Base-by-base conservation (phyloP, 2,113 vertebrate species). In the Paralichthys olivaceus region DNA sequence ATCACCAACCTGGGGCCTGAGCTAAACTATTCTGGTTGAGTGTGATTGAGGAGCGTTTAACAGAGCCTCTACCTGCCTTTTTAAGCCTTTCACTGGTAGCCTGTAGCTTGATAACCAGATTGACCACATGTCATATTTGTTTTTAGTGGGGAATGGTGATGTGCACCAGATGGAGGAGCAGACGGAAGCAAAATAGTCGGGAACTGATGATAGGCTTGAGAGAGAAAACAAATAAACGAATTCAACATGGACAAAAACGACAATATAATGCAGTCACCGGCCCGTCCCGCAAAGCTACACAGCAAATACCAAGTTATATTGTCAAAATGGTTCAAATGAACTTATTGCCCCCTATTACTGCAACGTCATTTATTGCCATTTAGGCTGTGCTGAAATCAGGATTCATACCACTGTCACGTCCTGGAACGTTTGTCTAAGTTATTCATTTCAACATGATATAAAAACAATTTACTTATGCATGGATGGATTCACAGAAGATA, bases 391-490 rank as follows among this genome's bases (percentile, higher is more conserved):
- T 60, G 58, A 79, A 63, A 64, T 49, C 56, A 57, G 59, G 26
- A 65, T 55, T 67, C 64, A 64, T 77, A 61, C 61, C 76, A 68
- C 61, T 82, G 77, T 72, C 71, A 68, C 62, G 67, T 57, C 60
- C 40, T 26, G 22, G 54, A 61, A 11, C 69, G 20, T 62, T 53
- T 70, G 14, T 49, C 43, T 20, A 29, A 20, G 9, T 62, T 69
- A 28, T 68, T 72, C 45, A 65, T 72, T 77, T 77, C 23, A 73
- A 2, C n/a, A 28, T 34, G 40, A 79, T 85, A 58, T 68, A 67
- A 74, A 77, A 75, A 68, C 60, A 74, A 72, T 81, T 53, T 72
- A 59, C 65, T 23, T 14, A 84, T 77, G 77, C 78, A 74, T 51
- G 47, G 49, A 23, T 55, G 74, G 49, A 73, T 88, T 80, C 23